Base-by-base conservation (phyloP, 2,113 vertebrate species). In the Aix galericulata region DNA sequence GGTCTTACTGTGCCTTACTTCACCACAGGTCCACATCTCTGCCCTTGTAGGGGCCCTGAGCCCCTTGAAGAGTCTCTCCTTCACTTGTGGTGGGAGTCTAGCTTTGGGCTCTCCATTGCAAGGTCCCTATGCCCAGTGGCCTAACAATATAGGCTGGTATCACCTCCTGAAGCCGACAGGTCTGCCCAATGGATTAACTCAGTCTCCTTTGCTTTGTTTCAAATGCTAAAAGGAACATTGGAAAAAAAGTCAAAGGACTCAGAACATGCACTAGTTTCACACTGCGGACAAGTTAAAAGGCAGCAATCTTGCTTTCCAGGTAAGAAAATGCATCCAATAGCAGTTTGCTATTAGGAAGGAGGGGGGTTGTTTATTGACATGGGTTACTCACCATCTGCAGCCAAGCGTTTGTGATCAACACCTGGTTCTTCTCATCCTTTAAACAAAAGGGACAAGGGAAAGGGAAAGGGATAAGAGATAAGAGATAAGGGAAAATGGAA, bases 371-470 rank as follows among this genome's bases (percentile, higher is more conserved):
- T 62, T 34, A 69, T 10, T 69, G 26, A 53, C 48, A 72, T 32
- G 80, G 40, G 31, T 92, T 95, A 98, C 98, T 89, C 97, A 99
- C 99, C 98, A 99, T 97, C 89, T 99, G 98, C 86, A 99, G 97
- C 98, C 99, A 99, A 38, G 98, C 98, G 40, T 99, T 99, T 71
- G 98, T 99, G 93, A 99, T 98, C 97, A 99, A 85, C 79, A 99
- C 98, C 88, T 99, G 99, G 96, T 99, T 99, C 98, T 99, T 99
- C 95, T 99, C 98, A 87, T 99, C 98, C 98, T 99, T 89, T 90
- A 71, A 97, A 94, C 5, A 83, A 95, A 82, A 96, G 16, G 31
- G 23, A 58, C 8, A 96, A 86, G 27, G 8, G 78, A 25, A 4
- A 72, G 38, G 38, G 38, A 40, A 40, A 40, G 40, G 40, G 12